These are phyloP conservation scores for Neodon shergylaensis DNA, from an alignment of 2,113 vertebrate species.

Conservation along the genomic window DNA sequence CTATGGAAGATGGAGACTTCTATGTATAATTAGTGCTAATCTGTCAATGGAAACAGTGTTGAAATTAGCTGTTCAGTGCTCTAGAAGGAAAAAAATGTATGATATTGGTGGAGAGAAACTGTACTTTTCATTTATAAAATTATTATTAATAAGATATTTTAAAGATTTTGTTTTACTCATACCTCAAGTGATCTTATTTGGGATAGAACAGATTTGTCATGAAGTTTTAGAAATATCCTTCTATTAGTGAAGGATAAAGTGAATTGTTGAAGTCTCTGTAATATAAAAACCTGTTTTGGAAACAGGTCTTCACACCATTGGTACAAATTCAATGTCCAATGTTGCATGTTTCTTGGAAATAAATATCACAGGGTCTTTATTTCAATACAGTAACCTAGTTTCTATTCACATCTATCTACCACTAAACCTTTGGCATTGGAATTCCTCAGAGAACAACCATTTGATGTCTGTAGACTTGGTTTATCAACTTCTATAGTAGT, in stretches of 20 bases:
- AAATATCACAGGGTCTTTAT: not conserved
- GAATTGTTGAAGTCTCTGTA: not conserved
- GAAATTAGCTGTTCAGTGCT: not conserved
- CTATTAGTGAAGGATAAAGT: not conserved
- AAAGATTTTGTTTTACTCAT: slow-evolving; percentile 4
- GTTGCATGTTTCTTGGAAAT: not conserved
- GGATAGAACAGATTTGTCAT: not conserved
- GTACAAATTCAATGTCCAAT: slow-evolving; percentile 19
- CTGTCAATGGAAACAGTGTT: not conserved
- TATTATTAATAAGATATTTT: slow-evolving; percentile 41
- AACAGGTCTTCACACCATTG: not conserved
- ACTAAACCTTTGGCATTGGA: not conserved
- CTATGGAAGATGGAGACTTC: not conserved
- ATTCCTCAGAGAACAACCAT: not conserved
- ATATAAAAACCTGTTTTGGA: slow-evolving; percentile 45
- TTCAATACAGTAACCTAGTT: not conserved
- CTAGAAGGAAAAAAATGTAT: not conserved
- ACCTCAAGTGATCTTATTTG: slow-evolving; percentile 11
- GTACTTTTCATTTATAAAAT: slow-evolving; percentile 2
- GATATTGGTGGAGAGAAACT: not conserved
- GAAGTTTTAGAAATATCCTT: slow-evolving; percentile 36
- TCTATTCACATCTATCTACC: not conserved
- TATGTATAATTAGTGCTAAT: not conserved
- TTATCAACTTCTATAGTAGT: not conserved
- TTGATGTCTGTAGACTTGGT: not conserved